These are phyloP conservation scores for Alaudala cheleensis DNA, from an alignment of 2,113 vertebrate species.

Conservation along the genomic window DNA sequence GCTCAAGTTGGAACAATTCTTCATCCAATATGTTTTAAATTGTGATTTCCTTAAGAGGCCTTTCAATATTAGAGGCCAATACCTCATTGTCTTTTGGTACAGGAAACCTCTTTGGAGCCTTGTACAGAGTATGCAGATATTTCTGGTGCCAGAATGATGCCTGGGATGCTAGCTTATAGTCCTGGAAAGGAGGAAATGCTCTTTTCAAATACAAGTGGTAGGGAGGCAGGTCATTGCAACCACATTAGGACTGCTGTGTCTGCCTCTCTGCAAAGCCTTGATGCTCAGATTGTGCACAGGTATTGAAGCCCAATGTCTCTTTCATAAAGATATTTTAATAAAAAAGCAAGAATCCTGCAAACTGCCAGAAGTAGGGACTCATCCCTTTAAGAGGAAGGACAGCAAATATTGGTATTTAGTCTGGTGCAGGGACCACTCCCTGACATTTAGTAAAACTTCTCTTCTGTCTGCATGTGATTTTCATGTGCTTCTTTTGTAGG, in stretches of 20 bases:
- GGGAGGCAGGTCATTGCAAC: neutral
- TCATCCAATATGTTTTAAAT: neutral
- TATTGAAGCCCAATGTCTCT: neutral
- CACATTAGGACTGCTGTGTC: neutral
- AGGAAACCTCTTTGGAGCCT: neutral
- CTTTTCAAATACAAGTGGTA: neutral
- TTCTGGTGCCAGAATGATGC: neutral
- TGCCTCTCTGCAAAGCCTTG: neutral
- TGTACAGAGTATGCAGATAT: neutral
- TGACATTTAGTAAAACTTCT: neutral
- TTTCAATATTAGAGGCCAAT: neutral
- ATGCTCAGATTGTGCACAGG: neutral
- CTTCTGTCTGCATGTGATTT: conserved; percentile 19
- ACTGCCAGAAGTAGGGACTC: neutral
- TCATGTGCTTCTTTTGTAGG: neutral
- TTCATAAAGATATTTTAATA: neutral
- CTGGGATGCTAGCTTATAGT: neutral
- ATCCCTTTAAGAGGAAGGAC: neutral
- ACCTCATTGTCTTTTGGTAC: neutral
- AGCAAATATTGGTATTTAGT: neutral
- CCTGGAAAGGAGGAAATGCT: neutral
- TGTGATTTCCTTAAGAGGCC: neutral
- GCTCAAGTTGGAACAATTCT: neutral
- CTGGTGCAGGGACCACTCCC: neutral
- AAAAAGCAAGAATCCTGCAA: neutral